A percentile compares a stretch with the other conserved stretches of the same genome.
These are phyloP conservation scores for Entelurus aequoreus DNA, from an alignment of 2,113 vertebrate genomes.

Conservation along the genomic window DNA sequence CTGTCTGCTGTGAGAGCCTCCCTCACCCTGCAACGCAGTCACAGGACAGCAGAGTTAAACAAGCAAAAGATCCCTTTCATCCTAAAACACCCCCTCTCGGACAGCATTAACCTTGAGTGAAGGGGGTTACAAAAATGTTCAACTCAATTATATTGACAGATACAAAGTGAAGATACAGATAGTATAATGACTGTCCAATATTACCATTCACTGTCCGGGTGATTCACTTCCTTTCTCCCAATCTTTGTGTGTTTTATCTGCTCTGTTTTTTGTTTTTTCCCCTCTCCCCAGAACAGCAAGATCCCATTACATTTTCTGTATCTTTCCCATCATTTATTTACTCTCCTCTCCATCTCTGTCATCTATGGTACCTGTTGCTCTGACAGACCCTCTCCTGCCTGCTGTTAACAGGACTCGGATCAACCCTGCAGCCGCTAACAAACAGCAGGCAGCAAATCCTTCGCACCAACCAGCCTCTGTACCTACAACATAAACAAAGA, in stretches of 20 bases:
- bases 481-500: conserved; percentile 43
- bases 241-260: conserved; percentile 37
- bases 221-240: conserved; percentile 23
- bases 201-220: conserved; percentile 15
- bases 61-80: conserved; percentile 45
- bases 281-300: conserved; percentile 14
- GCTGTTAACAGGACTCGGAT: conserved; percentile 42
- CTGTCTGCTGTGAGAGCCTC: conserved; percentile 37
- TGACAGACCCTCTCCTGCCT: conserved; percentile 51
- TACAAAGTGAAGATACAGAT: conserved; percentile 20
- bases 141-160: conserved; percentile 52
- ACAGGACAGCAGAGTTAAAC: conserved; percentile 50
- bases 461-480: conserved; percentile 73
- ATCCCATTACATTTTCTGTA: conserved; percentile 34
- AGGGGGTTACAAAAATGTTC: conserved; percentile 47
- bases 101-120: conserved; percentile 38
- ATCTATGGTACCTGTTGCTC: conserved; percentile 62
- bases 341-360: conserved; percentile 21
- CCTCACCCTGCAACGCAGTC: conserved; percentile 61
- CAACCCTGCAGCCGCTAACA: conserved; percentile 63
- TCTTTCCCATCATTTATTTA: conserved; percentile 50
- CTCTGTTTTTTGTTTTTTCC: conserved; percentile 4
- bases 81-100: conserved; percentile 30
- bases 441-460: conserved; percentile 67
- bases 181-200: conserved; percentile 26